These are phyloP conservation scores for Sebastes baramenuke DNA, from an alignment of 2,797 vertebrate genomes.

Conservation along the genomic window DNA sequence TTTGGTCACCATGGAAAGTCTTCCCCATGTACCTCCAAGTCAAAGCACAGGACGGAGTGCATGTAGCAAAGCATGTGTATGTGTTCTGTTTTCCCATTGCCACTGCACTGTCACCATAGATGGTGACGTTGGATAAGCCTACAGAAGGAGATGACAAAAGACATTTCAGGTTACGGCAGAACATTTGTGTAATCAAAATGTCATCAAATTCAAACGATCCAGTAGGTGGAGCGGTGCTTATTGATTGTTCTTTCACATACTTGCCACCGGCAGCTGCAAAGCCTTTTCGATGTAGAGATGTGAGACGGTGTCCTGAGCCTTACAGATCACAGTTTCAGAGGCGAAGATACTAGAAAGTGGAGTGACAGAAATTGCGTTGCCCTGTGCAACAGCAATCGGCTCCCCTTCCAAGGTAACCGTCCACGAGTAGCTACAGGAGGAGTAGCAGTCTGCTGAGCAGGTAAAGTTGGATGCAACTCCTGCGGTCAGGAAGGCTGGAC, in stretches of 20 bases:
- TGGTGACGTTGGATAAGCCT: slow-evolving; percentile 9
- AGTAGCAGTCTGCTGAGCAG: slow-evolving; percentile 40
- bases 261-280: background rate
- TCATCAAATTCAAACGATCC: background rate
- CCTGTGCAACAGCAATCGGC: background rate
- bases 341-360: accelerated
- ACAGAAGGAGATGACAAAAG: background rate
- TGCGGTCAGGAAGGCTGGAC: background rate
- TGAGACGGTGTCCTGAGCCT: slow-evolving; percentile 17
- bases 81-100: slow-evolving; percentile 9
- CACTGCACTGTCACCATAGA: slow-evolving; percentile 24
- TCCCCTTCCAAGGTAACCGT: accelerated
- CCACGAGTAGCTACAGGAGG: slow-evolving; percentile 36
- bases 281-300: background rate
- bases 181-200: background rate
- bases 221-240: background rate
- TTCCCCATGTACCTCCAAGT: slow-evolving; percentile 42
- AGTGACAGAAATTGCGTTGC: background rate
- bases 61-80: slow-evolving; percentile 23
- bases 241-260: slow-evolving; percentile 25
- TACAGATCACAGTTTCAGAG: slow-evolving; percentile 22
- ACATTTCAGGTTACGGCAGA: background rate
- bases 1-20: background rate
- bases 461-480: background rate
- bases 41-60: slow-evolving; percentile 33